phyloP scores from a whole-genome alignment of 2,888 invertebrate species.

The Caenorhabditis sinica region DNA sequence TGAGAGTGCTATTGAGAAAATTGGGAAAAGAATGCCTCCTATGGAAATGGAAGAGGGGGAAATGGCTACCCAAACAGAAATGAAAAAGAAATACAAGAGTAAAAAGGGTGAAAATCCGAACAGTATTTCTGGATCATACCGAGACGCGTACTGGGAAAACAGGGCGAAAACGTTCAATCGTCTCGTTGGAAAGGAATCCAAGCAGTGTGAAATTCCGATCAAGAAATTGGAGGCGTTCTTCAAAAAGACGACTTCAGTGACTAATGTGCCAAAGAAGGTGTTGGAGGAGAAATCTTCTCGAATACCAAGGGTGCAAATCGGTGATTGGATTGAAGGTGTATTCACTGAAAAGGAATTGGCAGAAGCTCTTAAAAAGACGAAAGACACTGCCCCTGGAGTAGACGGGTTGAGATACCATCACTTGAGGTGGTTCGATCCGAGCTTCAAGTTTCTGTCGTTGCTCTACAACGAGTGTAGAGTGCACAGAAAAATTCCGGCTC shows the following conservation, averaged over 20 bases:
- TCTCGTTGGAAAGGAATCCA: no score
- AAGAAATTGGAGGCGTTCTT: no score
- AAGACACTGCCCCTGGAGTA: conserved; percentile 29
- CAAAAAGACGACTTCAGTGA: no score
- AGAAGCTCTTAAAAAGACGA: conserved; percentile 7
- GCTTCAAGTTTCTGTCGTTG: not conserved
- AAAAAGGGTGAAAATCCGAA: not conserved
- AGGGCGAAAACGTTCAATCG: conserved; percentile 1
- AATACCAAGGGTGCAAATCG: not conserved
- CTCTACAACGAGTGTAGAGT: not conserved
- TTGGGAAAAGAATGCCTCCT: conserved; percentile 14
- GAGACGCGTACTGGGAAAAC: not conserved
- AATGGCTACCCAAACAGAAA: conserved; percentile 36
- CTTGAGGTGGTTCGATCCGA: conserved; percentile 13
- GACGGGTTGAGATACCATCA: not conserved
- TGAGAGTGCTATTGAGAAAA: not conserved
- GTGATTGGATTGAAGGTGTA: not conserved
- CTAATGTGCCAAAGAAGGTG: not conserved
- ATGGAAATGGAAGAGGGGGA: conserved; percentile 7
- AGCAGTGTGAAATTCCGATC: no score
- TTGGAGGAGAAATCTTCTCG: conserved; percentile 10
- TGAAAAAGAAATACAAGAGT: not conserved
- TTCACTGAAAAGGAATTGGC: conserved; percentile 6
- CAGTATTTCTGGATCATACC: no score
- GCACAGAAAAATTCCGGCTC: conserved; percentile 10